Conservation (phyloP, 2,888 invertebrate species). For the Drosophila barbarae region DNA sequence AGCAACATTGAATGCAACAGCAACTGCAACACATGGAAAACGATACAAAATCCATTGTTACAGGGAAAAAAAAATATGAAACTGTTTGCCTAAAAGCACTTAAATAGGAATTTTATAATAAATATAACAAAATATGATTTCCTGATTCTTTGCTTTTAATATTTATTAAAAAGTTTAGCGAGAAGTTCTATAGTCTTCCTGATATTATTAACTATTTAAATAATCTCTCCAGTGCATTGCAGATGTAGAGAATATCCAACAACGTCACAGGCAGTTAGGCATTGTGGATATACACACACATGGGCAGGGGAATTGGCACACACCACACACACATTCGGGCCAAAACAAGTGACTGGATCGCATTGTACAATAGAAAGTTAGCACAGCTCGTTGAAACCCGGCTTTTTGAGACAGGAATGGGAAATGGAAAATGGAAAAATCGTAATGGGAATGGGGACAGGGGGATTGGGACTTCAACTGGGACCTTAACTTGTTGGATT, state of each 20-base stretch:
- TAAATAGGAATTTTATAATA: no score
- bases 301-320: slow-evolving; percentile 32
- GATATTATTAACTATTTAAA: background rate
- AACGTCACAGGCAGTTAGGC: slow-evolving; percentile 42
- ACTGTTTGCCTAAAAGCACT: background rate
- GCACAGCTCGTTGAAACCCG: slow-evolving; percentile 43
- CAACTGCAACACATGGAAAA: slow-evolving; percentile 17
- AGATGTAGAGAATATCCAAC: slow-evolving; percentile 19
- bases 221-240: background rate
- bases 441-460: slow-evolving; percentile 22
- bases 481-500: slow-evolving; percentile 32
- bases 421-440: slow-evolving; percentile 30
- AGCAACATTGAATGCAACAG: slow-evolving; percentile 21
- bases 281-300: slow-evolving; percentile 29
- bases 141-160: no score
- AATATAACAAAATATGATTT: no score
- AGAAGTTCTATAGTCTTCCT: background rate
- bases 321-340: slow-evolving; percentile 31
- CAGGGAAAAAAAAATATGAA: slow-evolving; percentile 2
- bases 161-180: background rate
- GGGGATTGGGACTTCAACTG: slow-evolving; percentile 2
- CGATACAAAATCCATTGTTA: slow-evolving; percentile 13
- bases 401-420: slow-evolving; percentile 32
- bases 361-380: slow-evolving; percentile 57
- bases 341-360: slow-evolving; percentile 57